A percentile compares a stretch with the other conserved stretches of the same genome.
Conservation (phyloP, 2,888 invertebrate species). For the Mycalesis mineus region DNA sequence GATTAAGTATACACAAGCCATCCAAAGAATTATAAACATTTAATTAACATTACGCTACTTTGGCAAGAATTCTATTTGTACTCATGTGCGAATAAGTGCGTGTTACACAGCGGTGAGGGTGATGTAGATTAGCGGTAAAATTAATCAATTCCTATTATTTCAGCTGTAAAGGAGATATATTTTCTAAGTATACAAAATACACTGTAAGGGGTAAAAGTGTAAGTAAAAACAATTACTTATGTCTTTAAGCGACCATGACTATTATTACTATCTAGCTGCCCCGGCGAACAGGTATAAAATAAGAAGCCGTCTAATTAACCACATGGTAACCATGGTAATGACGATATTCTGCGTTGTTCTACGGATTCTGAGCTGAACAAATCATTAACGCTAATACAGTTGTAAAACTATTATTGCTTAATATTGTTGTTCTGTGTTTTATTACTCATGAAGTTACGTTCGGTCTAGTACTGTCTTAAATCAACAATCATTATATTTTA, state of each 20-base stretch:
- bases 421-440: background rate
- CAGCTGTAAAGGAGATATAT: slow-evolving; percentile 3
- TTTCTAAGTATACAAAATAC: background rate
- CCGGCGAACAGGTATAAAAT: no score
- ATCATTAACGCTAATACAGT: no score
- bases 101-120: slow-evolving; percentile 23
- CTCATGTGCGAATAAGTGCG: slow-evolving; percentile 43
- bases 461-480: no score
- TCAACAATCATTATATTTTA: no score
- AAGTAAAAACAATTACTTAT: no score
- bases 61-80: slow-evolving; percentile 62
- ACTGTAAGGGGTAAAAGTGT: background rate
- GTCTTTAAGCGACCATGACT: no score
- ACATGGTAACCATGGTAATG: no score
- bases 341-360: no score
- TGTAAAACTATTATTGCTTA: no score
- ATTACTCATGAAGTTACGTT: background rate
- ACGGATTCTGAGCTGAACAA: no score
- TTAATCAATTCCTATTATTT: slow-evolving; percentile 27
- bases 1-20: slow-evolving; percentile 11
- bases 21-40: slow-evolving; percentile 12
- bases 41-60: slow-evolving; percentile 36
- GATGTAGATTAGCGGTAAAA: slow-evolving; percentile 6
- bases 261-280: no score
- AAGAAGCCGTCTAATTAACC: no score